Percentiles rank a stretch among this genome's conserved stretches.
phyloP scores from a whole-genome alignment of 2,113 vertebrate species.

The Amia ocellicauda region DNA sequence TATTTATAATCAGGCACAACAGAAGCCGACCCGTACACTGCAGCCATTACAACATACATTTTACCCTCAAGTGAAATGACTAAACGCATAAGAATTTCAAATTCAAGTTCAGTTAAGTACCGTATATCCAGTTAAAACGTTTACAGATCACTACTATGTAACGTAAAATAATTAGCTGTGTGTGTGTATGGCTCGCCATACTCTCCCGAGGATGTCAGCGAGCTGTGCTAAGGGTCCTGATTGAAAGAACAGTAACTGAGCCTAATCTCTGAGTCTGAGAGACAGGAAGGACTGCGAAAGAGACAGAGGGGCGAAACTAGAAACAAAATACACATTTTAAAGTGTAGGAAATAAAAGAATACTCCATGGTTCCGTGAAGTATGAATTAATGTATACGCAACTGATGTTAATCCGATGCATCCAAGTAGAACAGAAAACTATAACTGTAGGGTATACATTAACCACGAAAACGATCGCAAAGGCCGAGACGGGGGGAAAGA shows the following conservation, averaged over 20 bases:
- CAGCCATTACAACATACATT: background rate
- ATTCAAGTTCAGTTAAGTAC: background rate
- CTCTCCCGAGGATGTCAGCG: background rate
- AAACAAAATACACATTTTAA: background rate
- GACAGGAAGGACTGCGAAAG: background rate
- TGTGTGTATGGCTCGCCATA: background rate
- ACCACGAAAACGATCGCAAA: background rate
- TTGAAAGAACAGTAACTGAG: background rate
- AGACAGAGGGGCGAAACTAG: background rate
- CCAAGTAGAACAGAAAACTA: background rate
- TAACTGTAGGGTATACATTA: background rate
- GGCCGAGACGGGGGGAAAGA: constrained; percentile 5
- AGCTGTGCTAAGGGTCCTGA: background rate
- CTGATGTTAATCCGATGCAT: background rate
- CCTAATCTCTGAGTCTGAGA: background rate
- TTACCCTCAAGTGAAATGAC: background rate
- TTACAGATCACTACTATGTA: background rate
- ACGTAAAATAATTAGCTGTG: background rate
- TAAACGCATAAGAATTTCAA: background rate
- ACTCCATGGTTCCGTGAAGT: too few relatives aligned
- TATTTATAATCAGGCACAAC: constrained; percentile 18
- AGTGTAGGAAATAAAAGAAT: background rate
- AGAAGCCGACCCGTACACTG: background rate
- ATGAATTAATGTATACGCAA: too few relatives aligned
- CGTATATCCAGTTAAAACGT: background rate